These are phyloP conservation scores for Spheniscus mendiculus DNA, from an alignment of 2,113 vertebrate genomes.

Conservation along the genomic window DNA sequence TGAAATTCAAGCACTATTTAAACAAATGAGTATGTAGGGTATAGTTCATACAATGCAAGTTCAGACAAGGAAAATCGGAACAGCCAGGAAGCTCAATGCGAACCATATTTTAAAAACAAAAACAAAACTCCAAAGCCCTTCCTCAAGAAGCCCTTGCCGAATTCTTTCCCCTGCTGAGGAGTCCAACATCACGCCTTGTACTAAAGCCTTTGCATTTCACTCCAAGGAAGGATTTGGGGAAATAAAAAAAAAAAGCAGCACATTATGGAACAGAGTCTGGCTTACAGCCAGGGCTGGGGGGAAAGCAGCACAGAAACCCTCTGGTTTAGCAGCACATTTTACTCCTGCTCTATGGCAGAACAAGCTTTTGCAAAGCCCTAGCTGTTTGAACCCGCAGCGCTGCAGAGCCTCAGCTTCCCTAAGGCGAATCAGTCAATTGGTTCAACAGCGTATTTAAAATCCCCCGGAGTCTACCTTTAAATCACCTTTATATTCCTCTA, in stretches of 20 bases:
- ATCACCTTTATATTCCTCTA: conserved; percentile 36
- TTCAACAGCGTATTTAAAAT: conserved; percentile 44
- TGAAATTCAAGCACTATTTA: conserved; percentile 49
- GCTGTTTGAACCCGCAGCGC: background rate
- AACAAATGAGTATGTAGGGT: conserved; percentile 43
- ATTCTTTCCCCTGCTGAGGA: conserved; percentile 53
- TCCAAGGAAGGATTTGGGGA: conserved; percentile 21
- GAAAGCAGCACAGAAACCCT: conserved; percentile 17
- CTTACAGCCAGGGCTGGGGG: conserved; percentile 5
- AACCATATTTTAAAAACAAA: conserved; percentile 64
- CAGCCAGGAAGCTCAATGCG: conserved; percentile 45
- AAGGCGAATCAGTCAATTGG: conserved; percentile 27
- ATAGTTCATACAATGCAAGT: conserved; percentile 21
- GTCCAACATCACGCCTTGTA: conserved; percentile 40
- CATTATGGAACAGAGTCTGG: conserved; percentile 25
- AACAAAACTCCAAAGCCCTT: conserved; percentile 60
- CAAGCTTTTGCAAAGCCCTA: background rate
- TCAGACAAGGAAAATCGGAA: conserved; percentile 57
- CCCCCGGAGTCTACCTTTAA: background rate
- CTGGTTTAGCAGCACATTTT: background rate
- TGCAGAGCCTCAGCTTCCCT: conserved; percentile 14
- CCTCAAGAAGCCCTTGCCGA: conserved; percentile 48
- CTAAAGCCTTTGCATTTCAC: conserved; percentile 22
- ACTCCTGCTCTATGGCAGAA: conserved; percentile 19
- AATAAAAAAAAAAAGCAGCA: background rate